Evolutionary conservation across 2,797 vertebrate genomes (phyloP).

Genomic region (Syndactyla subalaris): DNA sequence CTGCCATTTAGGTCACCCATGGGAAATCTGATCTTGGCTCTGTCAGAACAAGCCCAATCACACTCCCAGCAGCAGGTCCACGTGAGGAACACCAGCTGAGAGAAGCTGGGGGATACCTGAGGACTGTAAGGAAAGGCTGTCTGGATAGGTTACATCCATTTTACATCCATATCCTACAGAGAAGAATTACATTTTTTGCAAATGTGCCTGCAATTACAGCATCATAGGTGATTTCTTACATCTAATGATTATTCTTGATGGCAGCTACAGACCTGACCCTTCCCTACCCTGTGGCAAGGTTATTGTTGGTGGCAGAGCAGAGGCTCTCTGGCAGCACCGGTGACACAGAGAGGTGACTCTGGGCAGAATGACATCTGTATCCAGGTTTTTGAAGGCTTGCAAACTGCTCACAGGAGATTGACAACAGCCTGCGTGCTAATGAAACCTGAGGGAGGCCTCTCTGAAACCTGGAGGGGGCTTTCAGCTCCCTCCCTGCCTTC

Average conservation of each 20-base stretch:
- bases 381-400: background rate
- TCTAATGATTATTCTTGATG: no score
- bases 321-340: no score
- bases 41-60: accelerated
- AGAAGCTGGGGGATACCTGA: background rate
- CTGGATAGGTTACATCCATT: background rate
- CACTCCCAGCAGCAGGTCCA: accelerated
- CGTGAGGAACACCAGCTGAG: accelerated
- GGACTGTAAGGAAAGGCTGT: background rate
- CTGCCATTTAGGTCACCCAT: accelerated
- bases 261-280: background rate
- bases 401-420: accelerated
- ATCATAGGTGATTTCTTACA: accelerated
- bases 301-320: background rate
- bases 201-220: background rate
- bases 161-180: background rate
- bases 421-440: accelerated
- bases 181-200: background rate
- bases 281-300: accelerated
- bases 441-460: background rate
- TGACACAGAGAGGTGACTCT: background rate
- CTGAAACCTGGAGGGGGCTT: background rate
- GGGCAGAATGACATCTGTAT: accelerated
- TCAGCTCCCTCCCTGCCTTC: background rate
- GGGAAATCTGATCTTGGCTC: background rate